Conservation (phyloP, 2,113 vertebrate species). For the Conger conger region DNA sequence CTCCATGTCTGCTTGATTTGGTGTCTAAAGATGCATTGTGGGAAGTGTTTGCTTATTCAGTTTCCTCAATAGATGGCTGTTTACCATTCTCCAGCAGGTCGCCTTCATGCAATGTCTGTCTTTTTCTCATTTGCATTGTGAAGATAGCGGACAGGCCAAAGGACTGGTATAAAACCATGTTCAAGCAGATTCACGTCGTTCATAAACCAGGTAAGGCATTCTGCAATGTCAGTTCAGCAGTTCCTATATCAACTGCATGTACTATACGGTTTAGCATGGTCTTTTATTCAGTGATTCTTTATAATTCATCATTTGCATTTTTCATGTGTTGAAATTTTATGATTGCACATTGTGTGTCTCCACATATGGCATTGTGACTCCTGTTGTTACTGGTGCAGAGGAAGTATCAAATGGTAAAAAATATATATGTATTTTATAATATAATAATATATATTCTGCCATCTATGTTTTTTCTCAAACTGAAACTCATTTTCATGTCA, state of each 20-base stretch:
- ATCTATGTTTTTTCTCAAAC: neutral
- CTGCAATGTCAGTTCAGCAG: neutral
- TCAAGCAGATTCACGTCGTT: conserved; percentile 88
- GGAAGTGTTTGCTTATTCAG: neutral
- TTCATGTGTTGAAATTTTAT: too few species aligned
- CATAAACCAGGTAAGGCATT: conserved; percentile 76
- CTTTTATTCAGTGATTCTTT: neutral
- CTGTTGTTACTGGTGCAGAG: neutral
- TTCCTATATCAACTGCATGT: neutral
- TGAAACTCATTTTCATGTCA: neutral
- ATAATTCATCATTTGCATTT: neutral
- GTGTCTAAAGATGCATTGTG: neutral
- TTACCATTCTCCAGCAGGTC: neutral
- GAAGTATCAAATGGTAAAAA: neutral
- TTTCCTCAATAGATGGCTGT: neutral
- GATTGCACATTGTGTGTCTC: neutral
- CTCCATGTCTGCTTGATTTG: neutral
- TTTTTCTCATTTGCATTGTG: neutral
- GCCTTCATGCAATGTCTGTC: neutral
- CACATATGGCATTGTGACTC: neutral
- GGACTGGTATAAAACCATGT: conserved; percentile 91
- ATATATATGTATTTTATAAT: neutral
- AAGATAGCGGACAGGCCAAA: conserved; percentile 85
- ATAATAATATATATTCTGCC: neutral
- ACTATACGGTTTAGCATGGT: too few species aligned